Percentiles rank a stretch among this genome's conserved stretches.
Conservation (phyloP, 2,797 vertebrate species). For the Helicolenus hilgendorfi region DNA sequence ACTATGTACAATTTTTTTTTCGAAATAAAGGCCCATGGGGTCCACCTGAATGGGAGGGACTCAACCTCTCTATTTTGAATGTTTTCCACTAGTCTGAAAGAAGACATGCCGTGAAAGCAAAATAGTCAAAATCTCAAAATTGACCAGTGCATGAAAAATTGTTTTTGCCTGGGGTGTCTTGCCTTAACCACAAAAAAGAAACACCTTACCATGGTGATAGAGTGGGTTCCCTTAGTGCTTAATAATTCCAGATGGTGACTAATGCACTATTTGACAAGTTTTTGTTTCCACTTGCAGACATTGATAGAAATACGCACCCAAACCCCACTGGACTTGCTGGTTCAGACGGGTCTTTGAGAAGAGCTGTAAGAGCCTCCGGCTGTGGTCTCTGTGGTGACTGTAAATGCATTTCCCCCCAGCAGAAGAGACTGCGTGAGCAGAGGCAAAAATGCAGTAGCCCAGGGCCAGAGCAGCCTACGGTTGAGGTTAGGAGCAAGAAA, state of each 20-base stretch:
- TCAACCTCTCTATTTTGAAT: too few species aligned
- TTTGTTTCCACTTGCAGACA: conserved; percentile 81
- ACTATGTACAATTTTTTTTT: too few species aligned
- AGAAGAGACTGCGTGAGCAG: conserved; percentile 38
- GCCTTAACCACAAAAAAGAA: neutral
- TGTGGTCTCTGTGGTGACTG: conserved; percentile 63
- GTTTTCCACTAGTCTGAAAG: too few species aligned
- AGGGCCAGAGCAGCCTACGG: neutral
- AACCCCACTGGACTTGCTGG: conserved; percentile 27
- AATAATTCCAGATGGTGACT: neutral
- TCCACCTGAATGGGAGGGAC: too few species aligned
- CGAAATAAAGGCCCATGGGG: too few species aligned
- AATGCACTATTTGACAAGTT: conserved; percentile 18
- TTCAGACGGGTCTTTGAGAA: conserved; percentile 62
- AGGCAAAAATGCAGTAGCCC: neutral
- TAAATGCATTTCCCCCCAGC: conserved; percentile 47
- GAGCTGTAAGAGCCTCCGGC: conserved; percentile 34
- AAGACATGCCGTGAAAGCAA: too few species aligned
- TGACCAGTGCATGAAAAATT: too few species aligned
- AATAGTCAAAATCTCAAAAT: too few species aligned
- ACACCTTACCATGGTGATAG: neutral
- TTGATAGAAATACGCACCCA: conserved; percentile 36
- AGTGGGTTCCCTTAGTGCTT: neutral
- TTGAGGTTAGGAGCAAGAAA: neutral
- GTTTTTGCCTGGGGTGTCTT: too few species aligned